Base-by-base conservation (phyloP, 2,888 invertebrate species). In the Baccha elongata region DNA sequence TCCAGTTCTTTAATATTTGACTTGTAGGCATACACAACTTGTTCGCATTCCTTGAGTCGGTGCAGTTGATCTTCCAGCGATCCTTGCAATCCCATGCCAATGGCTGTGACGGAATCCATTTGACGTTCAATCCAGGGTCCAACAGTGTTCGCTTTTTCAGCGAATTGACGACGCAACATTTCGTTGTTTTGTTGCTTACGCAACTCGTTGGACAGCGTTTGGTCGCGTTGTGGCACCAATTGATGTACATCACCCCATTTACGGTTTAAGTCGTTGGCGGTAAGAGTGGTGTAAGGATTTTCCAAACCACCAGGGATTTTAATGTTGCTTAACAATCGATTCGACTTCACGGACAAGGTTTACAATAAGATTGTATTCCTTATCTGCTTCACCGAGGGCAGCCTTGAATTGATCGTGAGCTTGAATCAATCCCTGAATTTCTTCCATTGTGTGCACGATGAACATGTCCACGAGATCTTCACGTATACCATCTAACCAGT, bases 381-480 rank as follows among this genome's bases (percentile, higher is more conserved):
- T 98, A 91, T 99, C 99, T 84, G 99, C 99, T 91, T 99, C 99
- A 60, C 98, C 98, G 85, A 99, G 93, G 2, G 99, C 99, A 83
- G 97, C 97, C 94, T 99, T 99, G 94, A 99, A 99, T 90, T 98
- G 97, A 88, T 98, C 96, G 91, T 99, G 99, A 78, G 99, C 99
- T 90, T 98, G 97, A 91, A 98, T 97, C 86, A 99, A 94, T 72
- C 98, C 98, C 91, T 99, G 98, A 88, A 99, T 99, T 92, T 99
- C 99, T 89, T 99, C 98, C 93, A 99, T 98, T 85, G 99, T 99
- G 92, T 99, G 99, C 29, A 99, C 99, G 91, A 99, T 99, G 92
- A 99, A 99, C 96, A 99, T 98, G 91, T 99, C 99, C 85, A 99
- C 97, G 85, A 99, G 93, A 92, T 99, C 99, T 92, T 99, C 99